Evolutionary conservation across 2,888 invertebrate species (phyloP), one percentile per base, ranked within the genome.

Genomic region (Chaitophorus viminalis): DNA sequence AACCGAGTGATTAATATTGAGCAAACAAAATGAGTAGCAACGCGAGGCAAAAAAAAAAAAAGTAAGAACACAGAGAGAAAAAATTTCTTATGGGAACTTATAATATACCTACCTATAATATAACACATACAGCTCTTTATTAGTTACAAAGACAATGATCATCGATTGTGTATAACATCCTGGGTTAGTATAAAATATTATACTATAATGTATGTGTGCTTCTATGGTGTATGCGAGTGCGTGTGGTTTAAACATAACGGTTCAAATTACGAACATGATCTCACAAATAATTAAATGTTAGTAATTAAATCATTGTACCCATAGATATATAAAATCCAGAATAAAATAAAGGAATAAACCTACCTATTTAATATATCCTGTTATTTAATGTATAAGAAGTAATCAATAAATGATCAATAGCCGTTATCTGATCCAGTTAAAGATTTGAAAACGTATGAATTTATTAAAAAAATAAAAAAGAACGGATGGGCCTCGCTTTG

Each of bases 51-150:
- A 14, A 14, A 36, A 17, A 36, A 78, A 78, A 33, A 78, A 14
- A 60, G 78, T n/a, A 14, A 14, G 52, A 52, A 68, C 9, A 68
- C 18, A 70, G 31, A 29, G n/a, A 68, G 29, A 54, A 82, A 82
- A 74, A 82, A 72, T 54, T 33, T 33, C 82, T 0, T 52, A 31
- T 54, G 54, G n/a, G 36, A 74, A 82, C 82, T 18, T 46, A 82
- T 46, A 82, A 39, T 39, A 39, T 11, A 1, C 11, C 39, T 29
- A 36, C n/a, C 33, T 72, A n/a, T n/a, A 72, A 82, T 72, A 52
- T 72, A 52, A 82, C 72, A 82, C 25, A 82, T 72, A 82, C 72
- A 52, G 29, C 52, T 52, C 52, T 82, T 52, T 82, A 33, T 82
- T 46, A 25, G 52, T 82, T 8, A 33, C 52, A 72, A 33, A 54